phyloP scores from a whole-genome alignment of 2,888 invertebrate genomes.

The Tryphoninae sp. region DNA sequence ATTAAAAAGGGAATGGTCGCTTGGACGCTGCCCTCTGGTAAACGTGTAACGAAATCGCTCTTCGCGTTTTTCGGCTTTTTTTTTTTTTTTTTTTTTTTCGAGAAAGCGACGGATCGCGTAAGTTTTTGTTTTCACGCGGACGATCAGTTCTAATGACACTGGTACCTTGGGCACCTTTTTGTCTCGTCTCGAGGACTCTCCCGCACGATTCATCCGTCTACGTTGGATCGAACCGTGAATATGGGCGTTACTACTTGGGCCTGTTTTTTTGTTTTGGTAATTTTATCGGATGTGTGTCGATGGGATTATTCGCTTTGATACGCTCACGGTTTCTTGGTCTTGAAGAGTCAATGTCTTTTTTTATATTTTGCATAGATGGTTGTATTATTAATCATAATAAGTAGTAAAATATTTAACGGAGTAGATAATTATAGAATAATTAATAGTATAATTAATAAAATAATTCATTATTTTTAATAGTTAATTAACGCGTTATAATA shows the following conservation, averaged over 20 bases:
- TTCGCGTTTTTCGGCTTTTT: not conserved
- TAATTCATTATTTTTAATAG: too few species aligned
- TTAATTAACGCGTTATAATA: too few species aligned
- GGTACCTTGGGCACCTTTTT: not conserved
- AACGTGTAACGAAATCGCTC: slow-evolving; percentile 6
- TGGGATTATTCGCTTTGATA: not conserved
- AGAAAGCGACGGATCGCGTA: not conserved
- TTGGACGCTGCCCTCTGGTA: slow-evolving; percentile 15
- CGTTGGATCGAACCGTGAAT: not conserved
- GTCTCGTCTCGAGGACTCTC: not conserved
- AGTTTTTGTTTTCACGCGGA: not conserved
- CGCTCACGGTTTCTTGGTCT: not conserved
- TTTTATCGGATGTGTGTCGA: not conserved
- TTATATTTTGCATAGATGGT: too few species aligned
- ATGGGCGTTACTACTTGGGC: not conserved
- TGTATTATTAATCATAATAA: too few species aligned
- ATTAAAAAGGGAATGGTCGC: slow-evolving; percentile 31
- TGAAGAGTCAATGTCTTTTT: too few species aligned
- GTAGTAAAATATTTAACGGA: too few species aligned
- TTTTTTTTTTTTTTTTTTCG: not conserved
- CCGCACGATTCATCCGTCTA: not conserved
- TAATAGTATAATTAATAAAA: too few species aligned
- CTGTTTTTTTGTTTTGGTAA: not conserved
- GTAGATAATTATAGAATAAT: too few species aligned
- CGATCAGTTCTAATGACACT: not conserved